These are phyloP conservation scores for Caenorhabditis sp. DNA, from an alignment of 2,888 invertebrate genomes.

Conservation along the genomic window DNA sequence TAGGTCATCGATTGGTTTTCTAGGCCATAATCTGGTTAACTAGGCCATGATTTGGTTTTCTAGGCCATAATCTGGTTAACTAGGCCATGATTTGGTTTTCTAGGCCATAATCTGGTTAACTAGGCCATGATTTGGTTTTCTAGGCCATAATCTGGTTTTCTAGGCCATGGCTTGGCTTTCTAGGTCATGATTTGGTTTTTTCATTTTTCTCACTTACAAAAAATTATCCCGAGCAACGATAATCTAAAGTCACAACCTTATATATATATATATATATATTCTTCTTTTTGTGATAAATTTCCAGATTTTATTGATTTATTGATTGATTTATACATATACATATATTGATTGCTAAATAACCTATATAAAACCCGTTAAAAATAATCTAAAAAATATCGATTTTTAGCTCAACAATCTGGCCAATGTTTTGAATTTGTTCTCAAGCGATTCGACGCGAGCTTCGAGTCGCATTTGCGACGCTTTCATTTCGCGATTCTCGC, in stretches of 20 bases:
- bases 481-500: slow-evolving; percentile 66
- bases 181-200: too few relatives aligned
- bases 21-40: too few relatives aligned
- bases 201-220: not conserved
- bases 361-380: slow-evolving; percentile 7
- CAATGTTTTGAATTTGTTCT: slow-evolving; percentile 67
- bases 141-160: too few relatives aligned
- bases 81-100: too few relatives aligned
- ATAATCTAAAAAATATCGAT: slow-evolving; percentile 5
- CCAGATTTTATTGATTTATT: not conserved
- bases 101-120: too few relatives aligned
- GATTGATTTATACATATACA: not conserved
- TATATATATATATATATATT: too few relatives aligned
- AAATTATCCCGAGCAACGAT: not conserved
- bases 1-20: too few relatives aligned
- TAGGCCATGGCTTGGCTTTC: too few relatives aligned
- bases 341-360: not conserved
- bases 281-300: slow-evolving; percentile 5
- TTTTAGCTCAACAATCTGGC: slow-evolving; percentile 56
- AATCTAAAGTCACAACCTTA: slow-evolving; percentile 11
- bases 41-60: too few relatives aligned
- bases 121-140: too few relatives aligned
- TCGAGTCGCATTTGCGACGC: slow-evolving; percentile 62
- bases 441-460: slow-evolving; percentile 61
- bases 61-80: too few relatives aligned